Conservation (phyloP, 2,797 vertebrate genomes). For the Anguilla megastoma region DNA sequence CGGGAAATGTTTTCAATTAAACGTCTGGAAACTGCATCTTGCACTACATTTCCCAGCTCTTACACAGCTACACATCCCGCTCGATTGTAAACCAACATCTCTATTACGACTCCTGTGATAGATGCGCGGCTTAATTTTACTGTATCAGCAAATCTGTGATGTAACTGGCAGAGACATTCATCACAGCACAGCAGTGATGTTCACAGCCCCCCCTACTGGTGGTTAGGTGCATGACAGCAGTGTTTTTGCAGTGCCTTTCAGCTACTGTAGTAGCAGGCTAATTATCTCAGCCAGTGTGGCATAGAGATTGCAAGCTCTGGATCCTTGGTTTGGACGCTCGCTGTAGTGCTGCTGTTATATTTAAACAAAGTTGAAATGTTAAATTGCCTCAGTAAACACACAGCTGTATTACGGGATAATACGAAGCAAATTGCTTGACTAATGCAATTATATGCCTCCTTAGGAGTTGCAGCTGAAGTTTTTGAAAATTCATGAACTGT, state of each 20-base stretch:
- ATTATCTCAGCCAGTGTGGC: background rate
- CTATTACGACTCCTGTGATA: background rate
- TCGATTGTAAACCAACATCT: background rate
- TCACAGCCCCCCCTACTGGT: background rate
- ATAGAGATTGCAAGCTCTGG: background rate
- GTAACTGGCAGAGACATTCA: background rate
- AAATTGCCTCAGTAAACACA: background rate
- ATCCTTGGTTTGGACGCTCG: background rate
- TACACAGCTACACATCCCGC: background rate
- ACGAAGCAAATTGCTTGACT: background rate
- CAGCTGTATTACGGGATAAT: constrained; percentile 1
- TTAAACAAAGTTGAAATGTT: background rate
- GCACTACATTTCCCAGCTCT: background rate
- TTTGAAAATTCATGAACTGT: background rate
- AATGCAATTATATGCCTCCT: constrained; percentile 3
- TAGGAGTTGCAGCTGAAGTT: constrained; percentile 1
- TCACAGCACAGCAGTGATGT: background rate
- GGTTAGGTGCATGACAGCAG: background rate
- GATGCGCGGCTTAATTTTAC: background rate
- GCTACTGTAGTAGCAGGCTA: background rate
- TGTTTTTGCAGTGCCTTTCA: background rate
- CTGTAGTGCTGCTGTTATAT: background rate
- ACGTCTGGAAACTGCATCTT: background rate
- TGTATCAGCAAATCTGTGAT: background rate
- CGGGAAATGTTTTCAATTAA: background rate